Conservation (phyloP, 2,888 invertebrate genomes). For the Tethea ocularis region DNA sequence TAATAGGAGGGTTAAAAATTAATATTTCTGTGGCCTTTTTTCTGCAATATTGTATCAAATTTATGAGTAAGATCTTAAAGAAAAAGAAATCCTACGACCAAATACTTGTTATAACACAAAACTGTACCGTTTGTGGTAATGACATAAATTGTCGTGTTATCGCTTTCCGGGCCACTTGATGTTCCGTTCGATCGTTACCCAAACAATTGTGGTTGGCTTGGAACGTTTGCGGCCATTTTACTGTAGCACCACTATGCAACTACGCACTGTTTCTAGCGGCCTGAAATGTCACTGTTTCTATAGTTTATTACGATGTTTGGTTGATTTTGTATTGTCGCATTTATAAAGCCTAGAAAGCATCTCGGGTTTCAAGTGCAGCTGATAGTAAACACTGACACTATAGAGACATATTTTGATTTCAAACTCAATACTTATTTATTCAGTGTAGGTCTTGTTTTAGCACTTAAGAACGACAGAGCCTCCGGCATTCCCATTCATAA, state of each 20-base stretch:
- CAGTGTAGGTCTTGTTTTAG: too few relatives aligned
- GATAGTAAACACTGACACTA: too few relatives aligned
- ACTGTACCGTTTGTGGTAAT: constrained; percentile 13
- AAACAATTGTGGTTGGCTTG: constrained; percentile 42
- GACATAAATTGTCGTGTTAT: constrained; percentile 61
- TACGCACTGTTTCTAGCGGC: not conserved
- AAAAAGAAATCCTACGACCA: not conserved
- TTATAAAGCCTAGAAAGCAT: too few relatives aligned
- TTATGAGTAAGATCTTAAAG: too few relatives aligned
- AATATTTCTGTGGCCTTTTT: not conserved
- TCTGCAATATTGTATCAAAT: not conserved
- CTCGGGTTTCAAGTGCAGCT: too few relatives aligned
- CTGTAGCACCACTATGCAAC: constrained; percentile 18
- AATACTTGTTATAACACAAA: not conserved
- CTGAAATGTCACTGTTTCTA: not conserved
- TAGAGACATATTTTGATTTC: too few relatives aligned
- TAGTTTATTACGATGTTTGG: not conserved
- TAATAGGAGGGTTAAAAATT: too few relatives aligned
- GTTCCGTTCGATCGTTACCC: constrained; percentile 37
- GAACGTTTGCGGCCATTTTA: constrained; percentile 43
- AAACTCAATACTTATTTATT: too few relatives aligned
- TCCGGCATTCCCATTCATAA: too few relatives aligned
- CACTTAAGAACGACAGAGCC: too few relatives aligned
- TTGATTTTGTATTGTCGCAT: too few relatives aligned
- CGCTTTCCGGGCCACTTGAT: constrained; percentile 62